A percentile compares a stretch with the other conserved stretches of the same genome.
These are phyloP conservation scores for Melangyna quadrimaculata DNA, from an alignment of 2,888 invertebrate genomes.

Conservation along the genomic window DNA sequence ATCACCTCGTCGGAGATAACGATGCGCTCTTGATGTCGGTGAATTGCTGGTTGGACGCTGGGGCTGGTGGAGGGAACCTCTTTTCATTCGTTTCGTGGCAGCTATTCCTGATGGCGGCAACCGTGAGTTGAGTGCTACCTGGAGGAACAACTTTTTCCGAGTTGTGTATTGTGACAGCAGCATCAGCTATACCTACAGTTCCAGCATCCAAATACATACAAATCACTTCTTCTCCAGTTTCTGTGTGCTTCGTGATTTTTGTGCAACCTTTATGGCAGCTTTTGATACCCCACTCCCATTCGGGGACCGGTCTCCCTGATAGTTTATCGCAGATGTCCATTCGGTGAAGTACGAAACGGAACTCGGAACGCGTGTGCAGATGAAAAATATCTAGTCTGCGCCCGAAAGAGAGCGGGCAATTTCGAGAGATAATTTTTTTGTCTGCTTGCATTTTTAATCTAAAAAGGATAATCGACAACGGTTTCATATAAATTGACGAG, in stretches of 20 bases:
- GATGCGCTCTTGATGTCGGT: conserved; percentile 53
- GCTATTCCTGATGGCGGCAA: conserved; percentile 75
- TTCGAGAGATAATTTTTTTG: conserved; percentile 53
- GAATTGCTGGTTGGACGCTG: conserved; percentile 49
- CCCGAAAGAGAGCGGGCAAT: conserved; percentile 69
- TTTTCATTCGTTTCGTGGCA: conserved; percentile 66
- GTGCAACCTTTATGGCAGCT: conserved; percentile 76
- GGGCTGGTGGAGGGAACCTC: conserved; percentile 59
- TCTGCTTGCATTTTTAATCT: conserved; percentile 1
- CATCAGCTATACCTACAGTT: too few species aligned
- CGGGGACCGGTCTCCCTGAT: conserved; percentile 75
- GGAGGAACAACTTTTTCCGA: conserved; percentile 68
- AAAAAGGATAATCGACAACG: conserved; percentile 53
- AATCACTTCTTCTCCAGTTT: conserved; percentile 61
- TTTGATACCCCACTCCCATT: conserved; percentile 73
- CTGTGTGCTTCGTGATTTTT: conserved; percentile 73
- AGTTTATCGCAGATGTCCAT: conserved; percentile 82
- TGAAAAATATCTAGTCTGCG: conserved; percentile 67
- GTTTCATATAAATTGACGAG: not conserved
- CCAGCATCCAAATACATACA: conserved; percentile 69
- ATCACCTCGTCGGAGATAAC: conserved; percentile 21
- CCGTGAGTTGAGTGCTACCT: conserved; percentile 67
- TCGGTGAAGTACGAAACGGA: conserved; percentile 81
- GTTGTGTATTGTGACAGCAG: conserved; percentile 64
- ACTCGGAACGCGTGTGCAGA: conserved; percentile 74